phyloP scores from a whole-genome alignment of 2,113 vertebrate species.

The Spheniscus mendiculus region DNA sequence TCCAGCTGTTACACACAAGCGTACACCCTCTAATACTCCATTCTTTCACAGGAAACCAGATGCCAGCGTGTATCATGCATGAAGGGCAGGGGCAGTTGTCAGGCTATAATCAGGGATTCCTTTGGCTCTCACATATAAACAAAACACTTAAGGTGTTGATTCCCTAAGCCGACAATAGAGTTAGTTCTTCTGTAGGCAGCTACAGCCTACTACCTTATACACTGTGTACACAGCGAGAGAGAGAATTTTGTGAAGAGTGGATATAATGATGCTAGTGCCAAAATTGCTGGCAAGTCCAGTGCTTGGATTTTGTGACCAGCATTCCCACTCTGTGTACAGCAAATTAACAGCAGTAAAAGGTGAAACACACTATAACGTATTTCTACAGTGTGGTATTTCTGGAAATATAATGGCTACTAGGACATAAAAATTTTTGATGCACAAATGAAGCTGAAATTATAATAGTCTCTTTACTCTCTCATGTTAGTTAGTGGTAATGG shows the following conservation, averaged over 20 bases:
- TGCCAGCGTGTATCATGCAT: not conserved
- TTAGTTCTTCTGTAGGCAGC: not conserved
- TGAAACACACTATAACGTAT: not conserved
- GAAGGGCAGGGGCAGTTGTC: not conserved
- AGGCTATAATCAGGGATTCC: not conserved
- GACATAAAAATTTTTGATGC: not conserved
- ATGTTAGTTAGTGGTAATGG: not conserved
- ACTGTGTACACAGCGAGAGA: fast-evolving
- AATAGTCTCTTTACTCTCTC: not conserved
- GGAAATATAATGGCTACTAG: not conserved
- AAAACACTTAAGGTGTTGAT: not conserved
- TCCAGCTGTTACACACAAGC: not conserved
- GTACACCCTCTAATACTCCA: not conserved
- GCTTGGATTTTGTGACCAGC: not conserved
- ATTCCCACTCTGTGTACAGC: not conserved
- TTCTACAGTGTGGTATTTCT: not conserved
- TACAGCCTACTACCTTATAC: not conserved
- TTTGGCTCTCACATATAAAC: not conserved
- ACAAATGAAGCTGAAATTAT: not conserved
- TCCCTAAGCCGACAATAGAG: not conserved
- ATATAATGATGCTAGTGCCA: not conserved
- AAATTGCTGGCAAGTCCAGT: not conserved
- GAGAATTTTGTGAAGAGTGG: not conserved
- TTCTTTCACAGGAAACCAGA: not conserved
- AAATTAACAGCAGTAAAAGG: not conserved